A percentile compares a stretch with the other conserved stretches of the same genome.
These are phyloP conservation scores for Meloidogyne chitwoodi DNA, from an alignment of 1,140 invertebrate genomes.

Conservation along the genomic window DNA sequence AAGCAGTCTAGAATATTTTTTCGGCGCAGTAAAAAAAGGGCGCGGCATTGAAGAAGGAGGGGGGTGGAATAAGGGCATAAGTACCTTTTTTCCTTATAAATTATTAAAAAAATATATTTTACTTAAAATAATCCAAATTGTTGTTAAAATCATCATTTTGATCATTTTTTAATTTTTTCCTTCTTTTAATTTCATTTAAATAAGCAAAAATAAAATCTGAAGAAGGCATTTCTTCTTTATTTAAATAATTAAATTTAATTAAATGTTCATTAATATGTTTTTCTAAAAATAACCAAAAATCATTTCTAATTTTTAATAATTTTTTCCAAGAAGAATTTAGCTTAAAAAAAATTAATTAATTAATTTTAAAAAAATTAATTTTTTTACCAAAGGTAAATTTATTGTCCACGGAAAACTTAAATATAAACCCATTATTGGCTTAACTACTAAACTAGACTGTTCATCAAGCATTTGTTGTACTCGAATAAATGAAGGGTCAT, in stretches of 20 bases:
- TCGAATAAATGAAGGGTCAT: conserved; percentile 37
- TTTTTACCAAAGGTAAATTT: conserved; percentile 38
- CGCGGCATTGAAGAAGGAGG: no score
- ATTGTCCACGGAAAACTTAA: conserved; percentile 44
- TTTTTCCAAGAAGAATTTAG: conserved; percentile 48
- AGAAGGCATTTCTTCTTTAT: background rate
- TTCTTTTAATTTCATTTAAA: conserved; percentile 50
- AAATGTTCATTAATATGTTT: conserved; percentile 44
- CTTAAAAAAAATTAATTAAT: background rate
- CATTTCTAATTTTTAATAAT: conserved; percentile 41
- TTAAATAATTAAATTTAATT: conserved; percentile 1
- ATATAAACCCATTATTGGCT: conserved; percentile 55
- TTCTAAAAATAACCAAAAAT: conserved; percentile 48
- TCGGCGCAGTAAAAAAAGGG: no score
- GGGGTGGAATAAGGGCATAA: no score
- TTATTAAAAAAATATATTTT: background rate
- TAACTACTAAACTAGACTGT: conserved; percentile 50
- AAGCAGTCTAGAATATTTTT: no score
- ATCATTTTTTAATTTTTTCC: conserved; percentile 13
- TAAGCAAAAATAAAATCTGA: conserved; percentile 58
- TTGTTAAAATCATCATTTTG: conserved; percentile 39
- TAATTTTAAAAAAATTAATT: background rate
- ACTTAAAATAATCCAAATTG: conserved; percentile 40
- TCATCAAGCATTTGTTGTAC: conserved; percentile 49
- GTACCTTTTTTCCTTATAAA: no score